Evolutionary conservation across 2,113 vertebrate genomes (phyloP).

Genomic region (Muntiacus reevesi): DNA sequence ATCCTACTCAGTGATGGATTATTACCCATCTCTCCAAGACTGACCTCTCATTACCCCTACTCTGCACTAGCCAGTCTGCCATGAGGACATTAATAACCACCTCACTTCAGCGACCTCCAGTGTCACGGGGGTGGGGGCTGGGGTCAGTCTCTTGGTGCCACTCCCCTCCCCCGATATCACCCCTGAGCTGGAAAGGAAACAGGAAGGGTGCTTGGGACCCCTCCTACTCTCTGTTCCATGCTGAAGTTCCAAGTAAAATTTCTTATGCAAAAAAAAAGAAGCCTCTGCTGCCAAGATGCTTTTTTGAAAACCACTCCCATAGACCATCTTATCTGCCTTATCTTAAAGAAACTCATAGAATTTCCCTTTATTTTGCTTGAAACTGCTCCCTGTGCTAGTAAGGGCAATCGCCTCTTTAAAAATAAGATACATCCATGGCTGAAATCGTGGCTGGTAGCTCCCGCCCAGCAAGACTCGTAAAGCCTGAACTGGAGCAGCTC

Average conservation of each 20-base stretch:
- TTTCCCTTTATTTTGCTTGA: constrained; percentile 8
- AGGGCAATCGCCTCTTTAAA: background rate
- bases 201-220: background rate
- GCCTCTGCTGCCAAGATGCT: background rate
- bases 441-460: background rate
- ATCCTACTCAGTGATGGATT: constrained; percentile 19
- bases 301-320: background rate
- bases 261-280: background rate
- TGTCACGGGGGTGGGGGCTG: accelerated
- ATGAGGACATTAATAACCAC: background rate
- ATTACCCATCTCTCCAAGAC: background rate
- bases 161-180: background rate
- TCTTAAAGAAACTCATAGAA: background rate
- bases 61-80: background rate
- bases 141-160: background rate
- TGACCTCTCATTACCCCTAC: constrained; percentile 32
- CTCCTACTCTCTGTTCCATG: background rate
- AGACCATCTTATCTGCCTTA: background rate
- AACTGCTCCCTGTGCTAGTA: background rate
- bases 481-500: background rate
- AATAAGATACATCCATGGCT: background rate
- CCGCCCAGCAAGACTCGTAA: background rate
- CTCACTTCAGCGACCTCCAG: no score
- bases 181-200: background rate
- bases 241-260: background rate